phyloP scores from a whole-genome alignment of 2,888 invertebrate species.

The Mactromeris polynyma region DNA sequence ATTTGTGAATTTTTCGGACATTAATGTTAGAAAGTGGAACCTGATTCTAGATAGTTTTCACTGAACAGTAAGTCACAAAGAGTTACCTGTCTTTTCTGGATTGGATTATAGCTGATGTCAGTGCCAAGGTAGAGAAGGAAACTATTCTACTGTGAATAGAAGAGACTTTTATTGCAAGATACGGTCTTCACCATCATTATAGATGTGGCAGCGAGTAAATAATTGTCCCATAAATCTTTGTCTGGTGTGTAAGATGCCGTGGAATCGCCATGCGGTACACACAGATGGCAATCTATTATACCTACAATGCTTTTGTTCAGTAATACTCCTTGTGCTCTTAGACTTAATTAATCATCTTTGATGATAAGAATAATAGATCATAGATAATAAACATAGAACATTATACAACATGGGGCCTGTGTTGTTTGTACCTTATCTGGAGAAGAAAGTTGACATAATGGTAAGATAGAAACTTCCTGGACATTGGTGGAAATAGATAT shows the following conservation, averaged over 20 bases:
- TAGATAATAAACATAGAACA: neutral
- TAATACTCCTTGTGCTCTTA: neutral
- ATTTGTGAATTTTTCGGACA: too few relatives aligned
- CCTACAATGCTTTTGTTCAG: neutral
- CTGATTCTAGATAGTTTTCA: too few relatives aligned
- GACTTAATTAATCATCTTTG: neutral
- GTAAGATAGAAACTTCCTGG: neutral
- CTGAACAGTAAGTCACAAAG: too few relatives aligned
- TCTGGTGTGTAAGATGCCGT: neutral
- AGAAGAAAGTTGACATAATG: constrained; percentile 6
- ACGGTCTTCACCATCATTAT: neutral
- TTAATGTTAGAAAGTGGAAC: too few relatives aligned
- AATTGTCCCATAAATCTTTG: neutral
- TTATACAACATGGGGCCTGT: neutral
- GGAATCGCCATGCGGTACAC: neutral
- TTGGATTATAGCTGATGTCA: neutral
- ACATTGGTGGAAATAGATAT: neutral
- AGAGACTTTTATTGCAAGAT: neutral
- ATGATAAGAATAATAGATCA: neutral
- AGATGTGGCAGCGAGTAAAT: neutral
- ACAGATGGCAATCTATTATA: neutral
- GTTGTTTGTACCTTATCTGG: neutral
- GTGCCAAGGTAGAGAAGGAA: neutral
- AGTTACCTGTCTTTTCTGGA: neutral
- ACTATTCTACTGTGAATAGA: neutral